A percentile compares a stretch with the other conserved stretches of the same genome.
phyloP scores from a whole-genome alignment of 2,113 vertebrate species.

The Anthoscopus minutus region DNA sequence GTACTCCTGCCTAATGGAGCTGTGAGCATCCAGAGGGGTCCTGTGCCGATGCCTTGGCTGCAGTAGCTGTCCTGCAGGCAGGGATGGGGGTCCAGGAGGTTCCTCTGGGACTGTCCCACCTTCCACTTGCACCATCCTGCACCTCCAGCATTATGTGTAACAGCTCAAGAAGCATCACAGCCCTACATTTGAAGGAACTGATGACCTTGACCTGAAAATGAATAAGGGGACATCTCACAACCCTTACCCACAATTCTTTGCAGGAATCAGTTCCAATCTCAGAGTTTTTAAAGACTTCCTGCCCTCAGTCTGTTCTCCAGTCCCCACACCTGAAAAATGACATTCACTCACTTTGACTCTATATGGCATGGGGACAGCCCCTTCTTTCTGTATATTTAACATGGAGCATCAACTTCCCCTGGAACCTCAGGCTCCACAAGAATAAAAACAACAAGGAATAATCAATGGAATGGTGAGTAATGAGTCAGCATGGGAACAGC shows the following conservation, averaged over 20 bases:
- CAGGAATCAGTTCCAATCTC: neutral
- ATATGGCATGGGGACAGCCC: neutral
- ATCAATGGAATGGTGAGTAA: neutral
- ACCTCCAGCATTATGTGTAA: neutral
- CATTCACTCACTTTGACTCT: neutral
- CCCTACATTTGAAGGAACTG: neutral
- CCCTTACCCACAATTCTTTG: neutral
- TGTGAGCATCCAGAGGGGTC: neutral
- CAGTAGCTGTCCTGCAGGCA: neutral
- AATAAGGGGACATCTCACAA: neutral
- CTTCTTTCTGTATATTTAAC: neutral
- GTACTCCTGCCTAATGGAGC: neutral
- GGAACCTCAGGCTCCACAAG: neutral
- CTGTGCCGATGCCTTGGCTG: accelerated
- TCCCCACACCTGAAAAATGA: neutral
- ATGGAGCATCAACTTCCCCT: neutral
- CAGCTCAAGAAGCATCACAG: neutral
- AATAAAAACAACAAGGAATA: neutral
- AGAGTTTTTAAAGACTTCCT: neutral
- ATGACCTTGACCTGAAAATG: neutral
- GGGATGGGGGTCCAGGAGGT: neutral
- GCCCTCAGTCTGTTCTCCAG: neutral
- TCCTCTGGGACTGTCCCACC: neutral
- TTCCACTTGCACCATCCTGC: neutral
- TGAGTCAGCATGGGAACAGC: neutral